Percentiles rank a stretch among this genome's conserved stretches.
Conservation (phyloP, 2,888 invertebrate species). For the Aphidius colemani region DNA sequence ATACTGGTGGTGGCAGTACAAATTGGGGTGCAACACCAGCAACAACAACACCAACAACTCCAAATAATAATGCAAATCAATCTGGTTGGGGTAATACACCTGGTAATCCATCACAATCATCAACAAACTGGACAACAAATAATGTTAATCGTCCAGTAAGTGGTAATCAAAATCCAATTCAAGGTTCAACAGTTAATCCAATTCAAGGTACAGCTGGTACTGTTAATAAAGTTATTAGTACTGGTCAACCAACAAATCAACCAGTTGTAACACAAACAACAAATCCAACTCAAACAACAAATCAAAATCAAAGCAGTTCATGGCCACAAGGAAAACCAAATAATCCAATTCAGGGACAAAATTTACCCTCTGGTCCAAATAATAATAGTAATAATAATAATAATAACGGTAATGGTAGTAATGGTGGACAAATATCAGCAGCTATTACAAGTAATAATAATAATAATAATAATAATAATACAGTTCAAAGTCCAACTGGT, state of each 20-base stretch:
- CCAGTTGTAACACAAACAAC: constrained; percentile 59
- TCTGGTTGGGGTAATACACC: constrained; percentile 63
- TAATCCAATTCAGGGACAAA: constrained; percentile 48
- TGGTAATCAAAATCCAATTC: constrained; percentile 42
- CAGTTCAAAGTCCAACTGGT: constrained; percentile 8
- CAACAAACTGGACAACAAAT: constrained; percentile 52
- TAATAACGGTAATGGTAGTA: too few species aligned
- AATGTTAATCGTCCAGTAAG: constrained; percentile 52
- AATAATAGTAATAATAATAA: constrained; percentile 49
- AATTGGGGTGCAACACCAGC: constrained; percentile 81
- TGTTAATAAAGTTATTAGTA: constrained; percentile 16
- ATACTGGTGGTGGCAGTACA: constrained; percentile 67
- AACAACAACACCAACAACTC: constrained; percentile 67
- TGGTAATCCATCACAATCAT: constrained; percentile 48
- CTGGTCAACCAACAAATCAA: constrained; percentile 43
- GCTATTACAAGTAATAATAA: constrained; percentile 43
- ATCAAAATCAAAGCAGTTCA: constrained; percentile 52
- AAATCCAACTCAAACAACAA: constrained; percentile 50
- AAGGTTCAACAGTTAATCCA: constrained; percentile 36
- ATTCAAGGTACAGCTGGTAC: constrained; percentile 29
- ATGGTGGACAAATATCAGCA: constrained; percentile 42
- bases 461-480: constrained; percentile 52
- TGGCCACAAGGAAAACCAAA: constrained; percentile 55
- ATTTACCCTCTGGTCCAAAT: constrained; percentile 47
- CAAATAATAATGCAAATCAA: constrained; percentile 61